phyloP scores from a whole-genome alignment of 2,113 vertebrate genomes.

The Pedionomus torquatus region DNA sequence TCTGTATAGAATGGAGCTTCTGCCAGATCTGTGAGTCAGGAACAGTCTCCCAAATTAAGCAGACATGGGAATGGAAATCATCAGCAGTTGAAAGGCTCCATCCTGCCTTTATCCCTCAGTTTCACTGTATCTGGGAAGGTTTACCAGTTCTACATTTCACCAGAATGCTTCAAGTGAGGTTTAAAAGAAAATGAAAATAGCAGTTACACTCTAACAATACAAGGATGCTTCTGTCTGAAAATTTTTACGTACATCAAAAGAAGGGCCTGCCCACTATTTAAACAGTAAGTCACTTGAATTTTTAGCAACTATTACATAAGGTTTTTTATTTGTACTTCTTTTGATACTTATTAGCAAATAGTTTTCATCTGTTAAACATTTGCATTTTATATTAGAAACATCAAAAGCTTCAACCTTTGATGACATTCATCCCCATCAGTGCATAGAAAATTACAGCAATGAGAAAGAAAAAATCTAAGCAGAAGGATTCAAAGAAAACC shows the following conservation, averaged over 20 bases:
- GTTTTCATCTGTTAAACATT: slow-evolving; percentile 56
- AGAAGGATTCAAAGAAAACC: slow-evolving; percentile 44
- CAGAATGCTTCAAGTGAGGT: not conserved
- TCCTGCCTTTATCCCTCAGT: not conserved
- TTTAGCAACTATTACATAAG: slow-evolving; percentile 29
- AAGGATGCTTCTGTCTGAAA: not conserved
- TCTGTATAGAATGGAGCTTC: not conserved
- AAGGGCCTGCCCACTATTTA: not conserved
- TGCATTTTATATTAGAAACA: slow-evolving; percentile 49
- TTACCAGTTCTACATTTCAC: not conserved
- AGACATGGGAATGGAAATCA: not conserved
- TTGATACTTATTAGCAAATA: slow-evolving; percentile 61
- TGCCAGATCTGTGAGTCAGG: not conserved
- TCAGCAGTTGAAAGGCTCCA: not conserved
- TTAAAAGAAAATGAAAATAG: not conserved
- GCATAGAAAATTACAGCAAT: not conserved
- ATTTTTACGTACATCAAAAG: slow-evolving; percentile 39
- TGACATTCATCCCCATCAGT: slow-evolving; percentile 45
- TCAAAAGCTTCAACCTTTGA: slow-evolving; percentile 60
- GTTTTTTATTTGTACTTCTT: slow-evolving; percentile 25
- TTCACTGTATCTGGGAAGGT: not conserved
- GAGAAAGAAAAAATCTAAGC: slow-evolving; percentile 24
- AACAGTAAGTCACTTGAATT: not conserved
- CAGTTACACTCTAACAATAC: not conserved
- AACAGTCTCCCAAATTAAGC: not conserved